These are phyloP conservation scores for Engystomops pustulosus DNA, from an alignment of 2,113 vertebrate genomes.

Conservation along the genomic window DNA sequence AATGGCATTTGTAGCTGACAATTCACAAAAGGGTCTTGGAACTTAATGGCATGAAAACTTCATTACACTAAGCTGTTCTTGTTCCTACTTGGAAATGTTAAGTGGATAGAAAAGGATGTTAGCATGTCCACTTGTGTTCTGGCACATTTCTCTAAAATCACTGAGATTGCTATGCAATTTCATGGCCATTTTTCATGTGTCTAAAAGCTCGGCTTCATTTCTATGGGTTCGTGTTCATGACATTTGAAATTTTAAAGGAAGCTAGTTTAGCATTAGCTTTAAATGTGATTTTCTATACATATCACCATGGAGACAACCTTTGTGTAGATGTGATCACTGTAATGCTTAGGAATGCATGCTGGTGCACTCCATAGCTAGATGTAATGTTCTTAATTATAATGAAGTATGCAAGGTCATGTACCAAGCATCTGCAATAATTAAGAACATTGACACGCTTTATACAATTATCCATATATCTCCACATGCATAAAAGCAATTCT, in stretches of 20 bases:
- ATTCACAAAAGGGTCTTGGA: constrained; percentile 41
- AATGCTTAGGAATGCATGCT: constrained; percentile 37
- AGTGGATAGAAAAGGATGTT: constrained; percentile 41
- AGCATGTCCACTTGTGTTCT: constrained; percentile 33
- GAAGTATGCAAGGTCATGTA: constrained; percentile 24
- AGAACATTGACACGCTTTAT: neutral
- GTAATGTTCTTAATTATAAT: constrained; percentile 35
- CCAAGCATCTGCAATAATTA: constrained; percentile 8
- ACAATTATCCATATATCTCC: constrained; percentile 9
- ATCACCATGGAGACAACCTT: constrained; percentile 49
- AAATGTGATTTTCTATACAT: constrained; percentile 44
- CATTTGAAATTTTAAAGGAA: constrained; percentile 25
- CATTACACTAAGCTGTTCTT: constrained; percentile 51
- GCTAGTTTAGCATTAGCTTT: constrained; percentile 13
- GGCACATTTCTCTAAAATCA: constrained; percentile 15
- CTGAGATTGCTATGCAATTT: constrained; percentile 28
- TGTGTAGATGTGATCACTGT: constrained; percentile 24
- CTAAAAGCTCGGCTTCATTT: constrained; percentile 29
- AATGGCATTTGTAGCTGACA: constrained; percentile 55
- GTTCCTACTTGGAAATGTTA: constrained; percentile 47
- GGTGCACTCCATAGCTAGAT: neutral
- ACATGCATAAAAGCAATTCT: constrained; percentile 9
- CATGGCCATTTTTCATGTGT: constrained; percentile 46
- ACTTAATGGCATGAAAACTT: constrained; percentile 47
- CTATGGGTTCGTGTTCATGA: constrained; percentile 18